A percentile compares a stretch with the other conserved stretches of the same genome.
Conservation (phyloP, 2,113 vertebrate species). For the western clawed frog (Xenopus tropicalis) region DNA sequence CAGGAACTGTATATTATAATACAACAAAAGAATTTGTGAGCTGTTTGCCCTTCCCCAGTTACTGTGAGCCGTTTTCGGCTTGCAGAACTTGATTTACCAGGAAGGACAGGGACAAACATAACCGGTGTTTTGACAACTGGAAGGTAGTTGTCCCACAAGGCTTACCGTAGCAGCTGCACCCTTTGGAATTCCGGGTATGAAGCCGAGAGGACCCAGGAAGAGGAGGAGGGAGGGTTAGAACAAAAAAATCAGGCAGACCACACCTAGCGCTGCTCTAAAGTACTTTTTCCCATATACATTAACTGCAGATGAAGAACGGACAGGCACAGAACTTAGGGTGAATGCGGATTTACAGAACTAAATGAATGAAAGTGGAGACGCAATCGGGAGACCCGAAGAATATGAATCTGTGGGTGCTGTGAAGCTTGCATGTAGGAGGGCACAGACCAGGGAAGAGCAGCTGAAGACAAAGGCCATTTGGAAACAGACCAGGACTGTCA, state of each 20-base stretch:
- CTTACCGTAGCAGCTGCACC: slow-evolving; percentile 43
- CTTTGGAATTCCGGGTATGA: slow-evolving; percentile 42
- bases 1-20: too few species aligned
- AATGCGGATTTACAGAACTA: too few species aligned
- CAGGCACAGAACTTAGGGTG: too few species aligned
- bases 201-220: slow-evolving; percentile 22
- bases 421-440: background rate
- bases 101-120: too few species aligned
- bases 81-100: too few species aligned
- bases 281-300: background rate
- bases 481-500: too few species aligned
- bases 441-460: background rate
- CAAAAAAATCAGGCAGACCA: slow-evolving; percentile 8
- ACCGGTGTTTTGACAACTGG: too few species aligned
- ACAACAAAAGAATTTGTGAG: too few species aligned
- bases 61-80: too few species aligned
- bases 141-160: slow-evolving; percentile 3
- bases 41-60: too few species aligned
- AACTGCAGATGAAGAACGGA: background rate
- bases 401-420: background rate
- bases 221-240: slow-evolving; percentile 2
- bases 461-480: background rate
- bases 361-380: background rate
- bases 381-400: background rate
- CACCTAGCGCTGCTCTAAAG: slow-evolving; percentile 21